These are phyloP conservation scores for Tetramorium simillimum DNA, from an alignment of 1,140 invertebrate species.

Conservation along the genomic window DNA sequence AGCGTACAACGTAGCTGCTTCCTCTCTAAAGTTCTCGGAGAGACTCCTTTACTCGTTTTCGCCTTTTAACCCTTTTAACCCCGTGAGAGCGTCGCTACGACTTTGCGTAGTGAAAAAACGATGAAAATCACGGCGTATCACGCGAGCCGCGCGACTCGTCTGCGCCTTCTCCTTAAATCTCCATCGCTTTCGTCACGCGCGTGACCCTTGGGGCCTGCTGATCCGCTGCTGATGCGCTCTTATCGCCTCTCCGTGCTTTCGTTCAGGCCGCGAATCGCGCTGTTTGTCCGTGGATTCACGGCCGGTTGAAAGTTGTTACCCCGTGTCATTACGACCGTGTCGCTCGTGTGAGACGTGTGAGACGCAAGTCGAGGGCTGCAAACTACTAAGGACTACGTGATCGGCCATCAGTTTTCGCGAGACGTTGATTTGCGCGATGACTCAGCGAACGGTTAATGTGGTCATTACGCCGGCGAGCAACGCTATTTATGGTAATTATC, in stretches of 20 bases:
- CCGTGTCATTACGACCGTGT: constrained; percentile 48
- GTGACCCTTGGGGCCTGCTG: constrained; percentile 62
- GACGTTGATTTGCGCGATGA: constrained; percentile 40
- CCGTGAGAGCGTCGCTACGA: background rate
- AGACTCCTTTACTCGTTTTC: background rate
- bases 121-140: constrained; percentile 6
- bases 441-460: background rate
- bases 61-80: background rate
- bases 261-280: constrained; percentile 13
- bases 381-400: background rate
- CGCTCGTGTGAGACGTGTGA: constrained; percentile 1
- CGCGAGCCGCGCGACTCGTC: constrained; percentile 9
- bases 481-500: constrained; percentile 61
- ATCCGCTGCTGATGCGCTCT: constrained; percentile 58
- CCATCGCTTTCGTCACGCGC: constrained; percentile 50
- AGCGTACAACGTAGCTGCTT: background rate
- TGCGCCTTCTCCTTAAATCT: no score
- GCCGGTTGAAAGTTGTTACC: constrained; percentile 28
- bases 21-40: no score
- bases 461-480: constrained; percentile 17
- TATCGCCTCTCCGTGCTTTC: constrained; percentile 64
- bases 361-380: background rate
- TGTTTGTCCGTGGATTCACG: constrained; percentile 31
- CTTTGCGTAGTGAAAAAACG: background rate
- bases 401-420: background rate